phyloP scores from a whole-genome alignment of 2,113 vertebrate genomes.

The Etia nguti region DNA sequence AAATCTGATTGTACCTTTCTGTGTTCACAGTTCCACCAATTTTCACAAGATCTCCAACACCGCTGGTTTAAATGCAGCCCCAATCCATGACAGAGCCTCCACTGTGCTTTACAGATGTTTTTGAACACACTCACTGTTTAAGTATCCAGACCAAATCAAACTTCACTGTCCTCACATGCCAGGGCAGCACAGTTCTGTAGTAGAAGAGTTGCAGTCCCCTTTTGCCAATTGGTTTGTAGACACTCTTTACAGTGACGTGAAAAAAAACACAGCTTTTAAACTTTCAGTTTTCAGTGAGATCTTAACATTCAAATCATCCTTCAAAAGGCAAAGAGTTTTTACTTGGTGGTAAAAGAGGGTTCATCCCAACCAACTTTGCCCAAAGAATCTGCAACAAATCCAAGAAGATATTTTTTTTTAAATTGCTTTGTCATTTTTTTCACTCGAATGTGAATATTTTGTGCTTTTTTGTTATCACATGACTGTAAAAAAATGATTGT shows the following conservation, averaged over 20 bases:
- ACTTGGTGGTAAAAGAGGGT: neutral
- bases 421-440: rapidly evolving
- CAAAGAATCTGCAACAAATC: neutral
- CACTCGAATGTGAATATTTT: neutral
- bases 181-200: neutral
- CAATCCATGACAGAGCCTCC: neutral
- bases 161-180: neutral
- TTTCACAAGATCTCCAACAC: neutral
- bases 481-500: neutral
- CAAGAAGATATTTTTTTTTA: too few relatives aligned
- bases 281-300: neutral
- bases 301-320: neutral
- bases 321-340: neutral
- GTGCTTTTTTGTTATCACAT: rapidly evolving
- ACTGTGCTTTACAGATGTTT: neutral
- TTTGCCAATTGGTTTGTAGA: neutral
- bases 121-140: neutral
- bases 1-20: neutral
- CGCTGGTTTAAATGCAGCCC: neutral
- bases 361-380: neutral
- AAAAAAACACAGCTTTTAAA: neutral
- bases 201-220: neutral
- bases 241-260: neutral
- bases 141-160: rapidly evolving
- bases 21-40: neutral